These are phyloP conservation scores for Beris morrisii DNA, from an alignment of 2,888 invertebrate genomes.

Conservation along the genomic window DNA sequence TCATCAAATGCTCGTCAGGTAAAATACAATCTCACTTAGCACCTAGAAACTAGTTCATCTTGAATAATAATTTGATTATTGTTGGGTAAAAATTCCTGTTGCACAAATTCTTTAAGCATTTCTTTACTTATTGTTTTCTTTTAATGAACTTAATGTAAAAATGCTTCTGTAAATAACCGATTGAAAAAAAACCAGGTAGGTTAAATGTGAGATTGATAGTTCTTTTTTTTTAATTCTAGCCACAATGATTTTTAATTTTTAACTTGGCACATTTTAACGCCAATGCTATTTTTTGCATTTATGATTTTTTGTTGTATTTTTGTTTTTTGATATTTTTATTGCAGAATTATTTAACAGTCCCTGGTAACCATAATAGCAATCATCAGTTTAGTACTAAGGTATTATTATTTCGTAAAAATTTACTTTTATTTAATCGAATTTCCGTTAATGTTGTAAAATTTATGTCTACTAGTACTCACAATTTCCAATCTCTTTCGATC, in stretches of 20 bases:
- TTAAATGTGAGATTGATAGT: slow-evolving; percentile 1
- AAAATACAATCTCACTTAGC: slow-evolving; percentile 21
- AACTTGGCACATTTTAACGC: slow-evolving; percentile 28
- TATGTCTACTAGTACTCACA: slow-evolving; percentile 30
- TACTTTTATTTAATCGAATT: slow-evolving; percentile 49
- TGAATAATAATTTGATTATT: background rate
- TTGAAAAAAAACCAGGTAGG: slow-evolving; percentile 6
- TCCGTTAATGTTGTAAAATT: slow-evolving; percentile 3
- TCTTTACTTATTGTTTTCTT: slow-evolving; percentile 14
- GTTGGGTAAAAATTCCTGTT: background rate
- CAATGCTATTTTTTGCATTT: slow-evolving; percentile 28
- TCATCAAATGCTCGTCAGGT: slow-evolving; percentile 37
- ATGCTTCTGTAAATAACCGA: slow-evolving; percentile 23
- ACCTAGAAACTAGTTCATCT: slow-evolving; percentile 12
- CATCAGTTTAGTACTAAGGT: slow-evolving; percentile 76
- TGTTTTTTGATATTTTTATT: slow-evolving; percentile 66
- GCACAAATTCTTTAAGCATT: slow-evolving; percentile 11
- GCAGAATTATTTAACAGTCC: slow-evolving; percentile 87
- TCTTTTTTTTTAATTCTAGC: background rate
- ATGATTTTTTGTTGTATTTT: slow-evolving; percentile 33
- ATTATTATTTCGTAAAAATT: slow-evolving; percentile 58
- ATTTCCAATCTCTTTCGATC: background rate
- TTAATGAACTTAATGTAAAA: slow-evolving; percentile 1
- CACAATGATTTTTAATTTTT: background rate
- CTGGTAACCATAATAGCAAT: slow-evolving; percentile 83